phyloP scores from a whole-genome alignment of 1,140 invertebrate genomes.

The Zaprionus kolodkinae region DNA sequence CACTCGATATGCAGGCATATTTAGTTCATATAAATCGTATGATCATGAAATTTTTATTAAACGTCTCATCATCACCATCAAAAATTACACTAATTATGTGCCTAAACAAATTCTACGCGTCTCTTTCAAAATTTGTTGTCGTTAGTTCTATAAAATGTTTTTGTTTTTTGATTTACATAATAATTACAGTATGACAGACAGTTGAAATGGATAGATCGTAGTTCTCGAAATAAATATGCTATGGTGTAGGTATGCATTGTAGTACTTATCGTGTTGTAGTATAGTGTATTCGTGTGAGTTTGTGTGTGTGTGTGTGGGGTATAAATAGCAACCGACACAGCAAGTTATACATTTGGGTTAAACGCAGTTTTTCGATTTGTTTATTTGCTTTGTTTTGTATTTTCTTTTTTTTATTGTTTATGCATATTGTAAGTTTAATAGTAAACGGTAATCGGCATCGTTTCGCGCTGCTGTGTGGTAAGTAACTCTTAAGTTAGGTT shows the following conservation, averaged over 20 bases:
- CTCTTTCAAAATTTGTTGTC: slow-evolving; percentile 43
- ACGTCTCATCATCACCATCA: slow-evolving; percentile 59
- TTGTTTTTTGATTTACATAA: slow-evolving; percentile 71
- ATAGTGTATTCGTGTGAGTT: neutral
- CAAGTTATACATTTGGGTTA: slow-evolving; percentile 24
- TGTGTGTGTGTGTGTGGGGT: neutral
- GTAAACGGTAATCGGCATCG: slow-evolving; percentile 55
- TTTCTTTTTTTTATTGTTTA: slow-evolving; percentile 45
- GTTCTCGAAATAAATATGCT: slow-evolving; percentile 20
- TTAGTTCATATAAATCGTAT: slow-evolving; percentile 21
- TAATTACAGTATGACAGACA: slow-evolving; percentile 77
- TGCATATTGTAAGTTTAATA: slow-evolving; percentile 62
- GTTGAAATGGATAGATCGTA: slow-evolving; percentile 19
- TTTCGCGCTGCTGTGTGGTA: slow-evolving; percentile 71
- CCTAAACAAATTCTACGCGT: slow-evolving; percentile 69
- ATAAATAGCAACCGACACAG: slow-evolving; percentile 30
- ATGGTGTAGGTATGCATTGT: slow-evolving; percentile 22
- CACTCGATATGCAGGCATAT: neutral
- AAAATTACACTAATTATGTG: slow-evolving; percentile 78
- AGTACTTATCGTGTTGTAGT: slow-evolving; percentile 11
- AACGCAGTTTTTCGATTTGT: slow-evolving; percentile 42
- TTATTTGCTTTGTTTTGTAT: slow-evolving; percentile 40
- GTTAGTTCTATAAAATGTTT: slow-evolving; percentile 67
- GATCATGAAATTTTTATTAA: slow-evolving; percentile 75
- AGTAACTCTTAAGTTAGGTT: slow-evolving; percentile 73